phyloP scores from a whole-genome alignment of 2,113 vertebrate genomes.

The Trogon melanurus region DNA sequence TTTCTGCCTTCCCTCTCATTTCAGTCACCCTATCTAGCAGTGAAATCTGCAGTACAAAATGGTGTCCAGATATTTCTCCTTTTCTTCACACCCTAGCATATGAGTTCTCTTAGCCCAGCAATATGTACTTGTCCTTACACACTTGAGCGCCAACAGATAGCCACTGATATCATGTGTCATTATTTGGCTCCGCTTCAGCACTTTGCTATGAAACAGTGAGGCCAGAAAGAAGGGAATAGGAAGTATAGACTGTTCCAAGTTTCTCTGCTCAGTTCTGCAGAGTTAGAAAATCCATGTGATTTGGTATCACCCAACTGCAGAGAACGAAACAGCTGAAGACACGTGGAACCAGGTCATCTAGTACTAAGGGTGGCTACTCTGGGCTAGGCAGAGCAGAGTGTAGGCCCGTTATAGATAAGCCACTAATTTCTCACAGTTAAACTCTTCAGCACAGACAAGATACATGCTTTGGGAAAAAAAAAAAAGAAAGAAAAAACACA shows the following conservation, averaged over 20 bases:
- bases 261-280: neutral
- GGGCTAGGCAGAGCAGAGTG: neutral
- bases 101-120: conserved; percentile 21
- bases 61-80: neutral
- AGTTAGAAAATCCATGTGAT: neutral
- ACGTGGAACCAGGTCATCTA: neutral
- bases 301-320: neutral
- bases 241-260: neutral
- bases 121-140: neutral
- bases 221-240: neutral
- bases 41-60: conserved; percentile 21
- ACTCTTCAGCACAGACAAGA: neutral
- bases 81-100: neutral
- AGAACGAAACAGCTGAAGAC: neutral
- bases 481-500: neutral
- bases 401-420: neutral
- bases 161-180: neutral
- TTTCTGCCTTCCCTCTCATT: neutral
- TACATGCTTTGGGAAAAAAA: neutral
- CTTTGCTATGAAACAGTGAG: neutral
- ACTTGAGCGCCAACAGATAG: conserved; percentile 28
- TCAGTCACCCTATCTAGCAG: neutral
- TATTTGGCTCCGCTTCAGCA: conserved; percentile 14
- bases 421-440: neutral
- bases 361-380: neutral